phyloP scores from a whole-genome alignment of 2,888 invertebrate species.

The Sepioteuthis lessoniana region DNA sequence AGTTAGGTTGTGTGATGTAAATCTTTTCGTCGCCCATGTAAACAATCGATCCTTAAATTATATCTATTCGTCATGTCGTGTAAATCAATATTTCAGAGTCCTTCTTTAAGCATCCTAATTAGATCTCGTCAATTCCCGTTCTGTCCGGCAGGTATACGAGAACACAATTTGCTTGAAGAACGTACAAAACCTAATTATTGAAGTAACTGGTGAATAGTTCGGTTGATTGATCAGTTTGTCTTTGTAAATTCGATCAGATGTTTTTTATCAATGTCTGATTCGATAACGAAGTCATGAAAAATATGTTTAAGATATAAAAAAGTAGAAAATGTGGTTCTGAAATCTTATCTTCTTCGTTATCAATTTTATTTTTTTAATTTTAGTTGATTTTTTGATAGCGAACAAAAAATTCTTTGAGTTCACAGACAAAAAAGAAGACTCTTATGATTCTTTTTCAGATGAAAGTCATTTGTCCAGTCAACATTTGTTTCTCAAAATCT shows the following conservation, averaged over 20 bases:
- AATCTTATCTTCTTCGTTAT: background rate
- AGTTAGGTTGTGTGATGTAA: too few species aligned
- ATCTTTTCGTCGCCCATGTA: background rate
- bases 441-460: too few species aligned
- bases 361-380: too few species aligned
- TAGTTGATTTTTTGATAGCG: too few species aligned
- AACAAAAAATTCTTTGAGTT: too few species aligned
- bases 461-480: too few species aligned
- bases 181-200: background rate
- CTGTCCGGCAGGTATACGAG: background rate
- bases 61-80: background rate
- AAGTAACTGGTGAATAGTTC: background rate
- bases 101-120: background rate
- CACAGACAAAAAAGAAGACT: too few species aligned
- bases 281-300: background rate
- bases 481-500: too few species aligned
- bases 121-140: background rate
- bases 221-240: background rate
- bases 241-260: background rate
- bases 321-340: background rate
- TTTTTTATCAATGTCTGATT: background rate
- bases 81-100: background rate
- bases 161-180: background rate
- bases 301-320: background rate
- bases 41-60: background rate